Percentiles rank a stretch among this genome's conserved stretches.
phyloP scores from a whole-genome alignment of 2,113 vertebrate genomes.

The Synchiropus splendidus region DNA sequence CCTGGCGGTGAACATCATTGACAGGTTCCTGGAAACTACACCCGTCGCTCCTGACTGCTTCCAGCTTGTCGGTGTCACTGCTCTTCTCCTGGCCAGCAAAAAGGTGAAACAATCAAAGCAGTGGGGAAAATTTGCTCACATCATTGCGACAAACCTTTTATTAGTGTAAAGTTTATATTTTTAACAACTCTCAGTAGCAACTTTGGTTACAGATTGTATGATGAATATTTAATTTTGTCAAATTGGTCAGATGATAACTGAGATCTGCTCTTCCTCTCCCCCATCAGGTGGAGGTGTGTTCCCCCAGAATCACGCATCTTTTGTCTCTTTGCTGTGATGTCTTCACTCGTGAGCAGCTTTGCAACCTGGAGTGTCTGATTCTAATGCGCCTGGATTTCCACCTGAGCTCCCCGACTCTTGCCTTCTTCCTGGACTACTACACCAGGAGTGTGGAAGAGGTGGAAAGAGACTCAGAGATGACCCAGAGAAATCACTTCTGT shows the following conservation, averaged over 20 bases:
- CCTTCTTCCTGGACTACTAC: conserved; percentile 86
- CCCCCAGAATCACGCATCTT: conserved; percentile 77
- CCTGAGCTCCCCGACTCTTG: conserved; percentile 77
- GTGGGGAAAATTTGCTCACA: no score
- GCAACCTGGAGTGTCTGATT: conserved; percentile 85
- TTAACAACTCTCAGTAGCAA: no score
- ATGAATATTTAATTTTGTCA: no score
- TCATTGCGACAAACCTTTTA: no score
- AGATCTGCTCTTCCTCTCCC: background rate
- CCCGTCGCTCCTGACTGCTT: conserved; percentile 88
- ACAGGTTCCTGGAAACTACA: conserved; percentile 82
- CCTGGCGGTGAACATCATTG: conserved; percentile 82
- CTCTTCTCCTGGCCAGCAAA: conserved; percentile 84
- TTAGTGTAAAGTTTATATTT: no score
- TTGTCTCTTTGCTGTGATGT: conserved; percentile 78
- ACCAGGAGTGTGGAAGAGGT: conserved; percentile 46
- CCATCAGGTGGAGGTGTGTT: conserved; percentile 81
- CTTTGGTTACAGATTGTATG: no score
- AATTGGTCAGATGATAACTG: no score
- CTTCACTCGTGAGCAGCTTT: conserved; percentile 82
- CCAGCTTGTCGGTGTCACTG: conserved; percentile 86
- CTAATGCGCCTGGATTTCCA: conserved; percentile 77
- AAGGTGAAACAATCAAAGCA: conserved; percentile 71
- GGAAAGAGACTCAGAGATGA: background rate
- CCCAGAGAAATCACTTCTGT: conserved; percentile 28